phyloP scores from a whole-genome alignment of 2,113 vertebrate genomes.

The Pontoporia blainvillei region DNA sequence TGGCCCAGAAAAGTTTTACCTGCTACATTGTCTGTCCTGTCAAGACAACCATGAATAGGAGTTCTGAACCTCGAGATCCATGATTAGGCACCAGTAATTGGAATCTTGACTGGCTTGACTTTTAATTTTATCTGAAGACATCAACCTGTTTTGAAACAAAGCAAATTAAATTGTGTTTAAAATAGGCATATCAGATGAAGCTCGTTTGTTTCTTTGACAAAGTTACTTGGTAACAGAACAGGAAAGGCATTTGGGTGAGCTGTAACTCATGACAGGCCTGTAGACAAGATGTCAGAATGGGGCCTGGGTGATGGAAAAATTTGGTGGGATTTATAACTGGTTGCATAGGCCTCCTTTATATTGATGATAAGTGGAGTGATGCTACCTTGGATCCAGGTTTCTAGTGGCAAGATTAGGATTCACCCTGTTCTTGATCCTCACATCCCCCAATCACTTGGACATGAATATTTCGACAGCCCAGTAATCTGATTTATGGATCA shows the following conservation, averaged over 20 bases:
- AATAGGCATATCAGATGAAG: background rate
- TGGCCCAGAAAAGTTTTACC: background rate
- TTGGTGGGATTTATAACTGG: background rate
- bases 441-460: background rate
- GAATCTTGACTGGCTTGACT: background rate
- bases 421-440: background rate
- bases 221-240: background rate
- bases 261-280: background rate
- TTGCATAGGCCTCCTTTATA: background rate
- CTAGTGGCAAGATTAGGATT: background rate
- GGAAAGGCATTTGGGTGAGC: background rate
- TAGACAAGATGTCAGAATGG: background rate
- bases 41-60: background rate
- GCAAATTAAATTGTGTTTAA: background rate
- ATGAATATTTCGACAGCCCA: background rate
- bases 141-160: slow-evolving; percentile 22
- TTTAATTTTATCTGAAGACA: slow-evolving; percentile 30
- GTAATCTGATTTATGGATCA: background rate
- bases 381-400: background rate
- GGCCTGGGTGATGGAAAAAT: background rate
- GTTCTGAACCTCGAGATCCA: background rate
- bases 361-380: background rate
- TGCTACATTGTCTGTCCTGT: background rate
- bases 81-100: background rate
- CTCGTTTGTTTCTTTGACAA: background rate